Percentiles rank a stretch among this genome's conserved stretches.
phyloP scores from a whole-genome alignment of 2,888 invertebrate species.

The Synergus itoensis region DNA sequence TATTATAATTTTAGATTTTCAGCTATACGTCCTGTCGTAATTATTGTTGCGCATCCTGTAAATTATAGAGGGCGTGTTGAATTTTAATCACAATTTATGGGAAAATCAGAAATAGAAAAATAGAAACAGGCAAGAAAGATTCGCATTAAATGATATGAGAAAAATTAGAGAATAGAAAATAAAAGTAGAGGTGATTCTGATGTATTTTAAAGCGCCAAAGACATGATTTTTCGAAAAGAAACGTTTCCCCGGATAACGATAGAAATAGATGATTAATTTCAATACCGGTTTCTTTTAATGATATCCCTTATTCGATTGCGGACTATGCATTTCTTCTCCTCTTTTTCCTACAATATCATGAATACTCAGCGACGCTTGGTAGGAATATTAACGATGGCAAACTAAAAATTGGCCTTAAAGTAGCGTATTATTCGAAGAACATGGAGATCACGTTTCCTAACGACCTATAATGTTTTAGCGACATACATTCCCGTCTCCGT shows the following conservation, averaged over 20 bases:
- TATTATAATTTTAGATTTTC: conserved; percentile 16
- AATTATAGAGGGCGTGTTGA: neutral
- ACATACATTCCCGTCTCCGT: conserved; percentile 15
- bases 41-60: neutral
- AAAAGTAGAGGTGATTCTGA: too few species aligned
- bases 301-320: conserved; percentile 24
- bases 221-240: too few species aligned
- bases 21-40: neutral
- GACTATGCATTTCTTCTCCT: conserved; percentile 12
- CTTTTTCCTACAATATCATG: conserved; percentile 29
- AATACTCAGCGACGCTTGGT: conserved; percentile 9
- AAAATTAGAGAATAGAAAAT: too few species aligned
- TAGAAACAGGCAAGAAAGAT: too few species aligned
- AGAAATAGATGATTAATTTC: conserved; percentile 9
- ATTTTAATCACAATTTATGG: neutral
- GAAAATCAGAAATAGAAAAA: neutral
- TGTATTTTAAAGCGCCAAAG: too few species aligned
- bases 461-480: conserved; percentile 39
- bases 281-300: conserved; percentile 27
- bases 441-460: conserved; percentile 36
- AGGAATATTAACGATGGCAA: conserved; percentile 21
- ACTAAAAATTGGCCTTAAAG: conserved; percentile 18
- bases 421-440: conserved; percentile 27
- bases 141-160: too few species aligned
- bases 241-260: neutral